Conservation (phyloP, 2,888 invertebrate genomes). For the Rhagonycha fulva region DNA sequence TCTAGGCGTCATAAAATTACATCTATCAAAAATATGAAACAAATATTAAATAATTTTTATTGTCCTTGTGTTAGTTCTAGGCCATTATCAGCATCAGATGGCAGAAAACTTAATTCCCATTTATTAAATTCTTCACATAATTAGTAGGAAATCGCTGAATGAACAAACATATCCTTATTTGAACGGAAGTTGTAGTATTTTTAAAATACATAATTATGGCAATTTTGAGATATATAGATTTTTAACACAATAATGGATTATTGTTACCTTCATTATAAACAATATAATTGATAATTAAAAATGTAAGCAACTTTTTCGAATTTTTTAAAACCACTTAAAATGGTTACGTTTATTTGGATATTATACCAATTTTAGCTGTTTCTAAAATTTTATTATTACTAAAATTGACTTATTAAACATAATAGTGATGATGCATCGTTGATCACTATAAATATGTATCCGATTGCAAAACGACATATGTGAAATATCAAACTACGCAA, state of each 20-base stretch:
- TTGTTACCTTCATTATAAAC: background rate
- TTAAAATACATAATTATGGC: background rate
- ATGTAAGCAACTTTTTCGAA: background rate
- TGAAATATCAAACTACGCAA: background rate
- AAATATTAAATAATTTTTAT: background rate
- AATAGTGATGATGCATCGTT: background rate
- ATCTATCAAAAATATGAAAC: background rate
- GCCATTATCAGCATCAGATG: slow-evolving; percentile 1
- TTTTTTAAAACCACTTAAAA: background rate
- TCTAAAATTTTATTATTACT: background rate
- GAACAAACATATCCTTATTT: slow-evolving; percentile 2
- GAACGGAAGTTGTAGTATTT: slow-evolving; percentile 1
- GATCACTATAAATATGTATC: background rate
- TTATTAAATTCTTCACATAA: slow-evolving; percentile 10
- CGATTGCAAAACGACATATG: background rate
- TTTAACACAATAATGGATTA: background rate
- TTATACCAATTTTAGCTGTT: background rate
- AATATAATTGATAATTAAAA: background rate
- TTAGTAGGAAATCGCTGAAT: slow-evolving; percentile 3
- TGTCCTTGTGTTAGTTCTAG: background rate
- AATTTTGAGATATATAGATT: slow-evolving; percentile 1
- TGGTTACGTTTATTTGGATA: background rate
- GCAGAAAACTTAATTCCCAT: slow-evolving; percentile 11
- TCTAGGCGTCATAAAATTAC: background rate
- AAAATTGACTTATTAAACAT: background rate